These are phyloP conservation scores for Volucella bombylans DNA, from an alignment of 2,888 invertebrate species.

Conservation along the genomic window DNA sequence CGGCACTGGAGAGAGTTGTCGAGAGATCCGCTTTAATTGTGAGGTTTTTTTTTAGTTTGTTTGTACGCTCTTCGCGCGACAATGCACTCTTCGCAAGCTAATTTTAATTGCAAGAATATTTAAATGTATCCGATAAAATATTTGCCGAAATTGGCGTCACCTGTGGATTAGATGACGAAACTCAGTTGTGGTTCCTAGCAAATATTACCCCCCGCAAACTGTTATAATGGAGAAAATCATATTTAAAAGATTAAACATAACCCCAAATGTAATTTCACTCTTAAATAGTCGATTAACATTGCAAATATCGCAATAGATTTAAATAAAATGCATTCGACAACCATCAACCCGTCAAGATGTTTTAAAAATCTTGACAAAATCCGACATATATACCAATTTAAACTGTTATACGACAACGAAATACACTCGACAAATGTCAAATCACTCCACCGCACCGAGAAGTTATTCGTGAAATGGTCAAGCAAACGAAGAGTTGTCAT, in stretches of 20 bases:
- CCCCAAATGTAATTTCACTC: background rate
- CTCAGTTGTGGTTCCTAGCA: background rate
- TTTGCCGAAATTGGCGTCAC: background rate
- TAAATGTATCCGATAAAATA: background rate
- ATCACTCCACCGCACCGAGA: conserved; percentile 22
- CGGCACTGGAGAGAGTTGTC: too few species aligned
- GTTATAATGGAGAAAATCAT: conserved; percentile 21
- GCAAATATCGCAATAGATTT: background rate
- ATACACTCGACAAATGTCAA: conserved; percentile 53
- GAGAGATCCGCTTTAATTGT: too few species aligned
- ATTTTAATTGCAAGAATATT: too few species aligned
- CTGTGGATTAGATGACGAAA: background rate
- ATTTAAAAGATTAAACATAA: conserved; percentile 19
- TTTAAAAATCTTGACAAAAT: background rate
- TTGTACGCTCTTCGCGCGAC: too few species aligned
- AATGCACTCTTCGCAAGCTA: too few species aligned
- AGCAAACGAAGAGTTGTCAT: conserved; percentile 68
- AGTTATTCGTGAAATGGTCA: conserved; percentile 70
- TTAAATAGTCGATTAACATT: background rate
- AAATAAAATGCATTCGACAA: background rate
- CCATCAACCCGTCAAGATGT: background rate
- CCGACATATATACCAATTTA: conserved; percentile 7
- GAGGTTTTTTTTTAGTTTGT: too few species aligned
- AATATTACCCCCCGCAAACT: background rate
- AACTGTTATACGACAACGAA: conserved; percentile 61